Conservation (phyloP, 2,113 vertebrate genomes). For the Triplophysa rosa region DNA sequence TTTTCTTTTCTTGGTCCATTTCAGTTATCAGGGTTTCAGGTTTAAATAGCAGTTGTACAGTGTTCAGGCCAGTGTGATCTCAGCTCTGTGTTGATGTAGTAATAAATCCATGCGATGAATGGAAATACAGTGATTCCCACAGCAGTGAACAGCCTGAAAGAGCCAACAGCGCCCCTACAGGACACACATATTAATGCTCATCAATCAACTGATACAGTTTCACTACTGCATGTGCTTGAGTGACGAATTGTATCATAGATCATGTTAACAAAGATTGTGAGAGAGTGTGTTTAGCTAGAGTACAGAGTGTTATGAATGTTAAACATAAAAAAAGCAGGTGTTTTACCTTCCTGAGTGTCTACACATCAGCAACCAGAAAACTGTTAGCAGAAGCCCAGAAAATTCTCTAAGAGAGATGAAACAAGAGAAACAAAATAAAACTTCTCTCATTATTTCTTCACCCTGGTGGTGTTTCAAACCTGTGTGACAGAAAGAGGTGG, state of each 20-base stretch:
- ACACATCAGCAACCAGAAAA: slow-evolving; percentile 85
- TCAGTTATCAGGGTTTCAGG: too few species aligned
- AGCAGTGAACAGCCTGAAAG: slow-evolving; percentile 69
- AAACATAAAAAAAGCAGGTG: neutral
- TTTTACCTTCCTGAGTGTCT: slow-evolving; percentile 85
- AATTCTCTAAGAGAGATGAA: slow-evolving; percentile 76
- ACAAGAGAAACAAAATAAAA: neutral
- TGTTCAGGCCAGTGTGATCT: slow-evolving; percentile 85
- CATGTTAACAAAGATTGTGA: too few species aligned
- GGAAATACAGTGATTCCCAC: slow-evolving; percentile 74
- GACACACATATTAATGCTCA: neutral
- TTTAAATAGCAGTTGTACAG: slow-evolving; percentile 84
- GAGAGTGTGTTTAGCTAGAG: too few species aligned
- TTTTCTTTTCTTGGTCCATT: too few species aligned
- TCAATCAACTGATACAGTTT: neutral
- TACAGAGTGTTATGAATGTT: too few species aligned
- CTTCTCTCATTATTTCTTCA: too few species aligned
- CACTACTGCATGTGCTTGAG: too few species aligned
- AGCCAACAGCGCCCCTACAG: slow-evolving; percentile 73
- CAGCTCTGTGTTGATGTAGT: slow-evolving; percentile 83
- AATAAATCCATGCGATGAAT: slow-evolving; percentile 83
- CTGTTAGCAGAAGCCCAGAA: slow-evolving; percentile 82
- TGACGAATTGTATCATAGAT: neutral
- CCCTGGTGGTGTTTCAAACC: too few species aligned
- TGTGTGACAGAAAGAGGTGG: too few species aligned